phyloP scores from a whole-genome alignment of 2,888 invertebrate genomes.

The Phyto melanocephala region DNA sequence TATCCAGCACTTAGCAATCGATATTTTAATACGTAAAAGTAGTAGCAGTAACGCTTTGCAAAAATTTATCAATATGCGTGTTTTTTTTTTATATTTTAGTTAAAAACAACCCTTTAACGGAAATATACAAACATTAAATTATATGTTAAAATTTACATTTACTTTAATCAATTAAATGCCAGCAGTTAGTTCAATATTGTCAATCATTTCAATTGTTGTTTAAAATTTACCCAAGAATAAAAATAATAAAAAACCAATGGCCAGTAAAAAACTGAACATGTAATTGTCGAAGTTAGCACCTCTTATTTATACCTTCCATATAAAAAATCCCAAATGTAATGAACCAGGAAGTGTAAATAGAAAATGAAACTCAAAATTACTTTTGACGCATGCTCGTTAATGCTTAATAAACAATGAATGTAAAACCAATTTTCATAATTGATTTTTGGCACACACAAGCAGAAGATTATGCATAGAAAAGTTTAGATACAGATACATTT shows the following conservation, averaged over 20 bases:
- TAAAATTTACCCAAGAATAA: slow-evolving; percentile 41
- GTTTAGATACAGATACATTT: too few species aligned
- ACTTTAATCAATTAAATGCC: neutral
- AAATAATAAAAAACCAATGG: slow-evolving; percentile 13
- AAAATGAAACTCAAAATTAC: neutral
- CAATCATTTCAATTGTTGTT: slow-evolving; percentile 1
- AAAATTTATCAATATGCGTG: too few species aligned
- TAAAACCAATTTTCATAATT: neutral
- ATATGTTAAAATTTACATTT: neutral
- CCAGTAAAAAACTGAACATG: slow-evolving; percentile 3
- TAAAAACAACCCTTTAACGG: neutral
- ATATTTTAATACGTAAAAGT: too few species aligned
- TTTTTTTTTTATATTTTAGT: too few species aligned
- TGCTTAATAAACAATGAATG: neutral
- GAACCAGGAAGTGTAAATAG: neutral
- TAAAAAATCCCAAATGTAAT: neutral
- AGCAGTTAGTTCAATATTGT: neutral
- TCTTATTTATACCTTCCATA: neutral
- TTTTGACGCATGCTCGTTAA: slow-evolving; percentile 18
- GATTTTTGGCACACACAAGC: neutral
- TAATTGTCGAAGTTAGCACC: neutral
- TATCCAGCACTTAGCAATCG: too few species aligned
- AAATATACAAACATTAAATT: neutral
- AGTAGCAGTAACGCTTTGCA: too few species aligned
- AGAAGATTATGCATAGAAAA: neutral